Evolutionary conservation across 2,797 vertebrate species (phyloP), one percentile per base, ranked within the genome.

Genomic region (Lepilemur ruficaudatus): DNA sequence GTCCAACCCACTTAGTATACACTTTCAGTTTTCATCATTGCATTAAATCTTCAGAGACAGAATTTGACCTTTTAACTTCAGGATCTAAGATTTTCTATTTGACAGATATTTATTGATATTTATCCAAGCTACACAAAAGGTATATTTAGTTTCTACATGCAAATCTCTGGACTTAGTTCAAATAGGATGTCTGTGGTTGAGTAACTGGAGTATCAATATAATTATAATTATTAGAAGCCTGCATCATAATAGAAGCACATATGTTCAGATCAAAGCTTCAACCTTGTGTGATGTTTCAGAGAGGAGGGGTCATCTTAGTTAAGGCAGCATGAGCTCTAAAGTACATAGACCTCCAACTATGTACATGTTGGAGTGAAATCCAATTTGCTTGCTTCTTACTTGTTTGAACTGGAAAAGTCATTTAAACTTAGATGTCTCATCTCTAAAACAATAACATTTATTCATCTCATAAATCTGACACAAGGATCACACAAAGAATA

Each of bases 11-110:
- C 50, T 94, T 90, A 55, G 65, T 69, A 92, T 76, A 90, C 9
- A 78, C 11, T 57, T 91, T 90, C n/a, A 69, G 52, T 92, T 46
- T 92, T 86, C 50, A 85, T 80, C 43, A 70, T 75, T 81, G 18
- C 22, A 82, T 86, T 89, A 91, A 97, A 85, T 67, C 67, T 89
- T 93, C 73, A 94, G 41, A 96, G 84, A 85, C 9, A 73, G 59
- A 67, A 70, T n/a, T 59, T 93, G 76, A 95, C 48, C 41, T 95
- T 96, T 73, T 92, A 83, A 88, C 67, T 92, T 84, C 38, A 79
- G 50, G 17, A 93, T 81, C 72, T 81, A 94, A 93, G 38, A 69
- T 57, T 78, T 94, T 84, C 28, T 94, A 2, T 30, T 59, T 22
- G 61, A 91, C 55, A 92, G 69, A 91, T 10, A 85, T n/a, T n/a